A percentile compares a stretch with the other conserved stretches of the same genome.
Evolutionary conservation across 2,888 invertebrate genomes (phyloP).

Genomic region (Cylindroiulus punctatus): DNA sequence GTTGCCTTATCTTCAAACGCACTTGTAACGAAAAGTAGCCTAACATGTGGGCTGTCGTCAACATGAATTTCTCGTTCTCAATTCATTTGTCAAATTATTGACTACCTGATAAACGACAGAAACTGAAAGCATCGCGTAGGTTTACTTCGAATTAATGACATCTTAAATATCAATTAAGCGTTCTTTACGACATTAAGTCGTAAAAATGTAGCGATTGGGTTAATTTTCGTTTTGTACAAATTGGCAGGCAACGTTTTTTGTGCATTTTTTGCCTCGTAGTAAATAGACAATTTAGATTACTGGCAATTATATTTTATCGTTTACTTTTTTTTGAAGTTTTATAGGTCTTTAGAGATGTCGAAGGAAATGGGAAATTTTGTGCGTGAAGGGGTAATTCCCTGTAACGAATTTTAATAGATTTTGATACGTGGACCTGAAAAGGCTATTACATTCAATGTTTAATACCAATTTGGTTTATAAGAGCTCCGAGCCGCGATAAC

Average conservation of each 20-base stretch:
- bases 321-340: neutral
- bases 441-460: conserved; percentile 41
- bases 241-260: neutral
- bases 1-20: neutral
- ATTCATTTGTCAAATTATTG: neutral
- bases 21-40: neutral
- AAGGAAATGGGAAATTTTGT: conserved; percentile 19
- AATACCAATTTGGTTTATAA: conserved; percentile 43
- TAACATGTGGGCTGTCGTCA: neutral
- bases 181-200: neutral
- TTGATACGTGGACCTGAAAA: conserved; percentile 5
- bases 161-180: neutral
- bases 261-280: neutral
- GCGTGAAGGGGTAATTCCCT: neutral
- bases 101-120: neutral
- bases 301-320: conserved; percentile 32
- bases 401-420: conserved; percentile 44
- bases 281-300: conserved; percentile 6
- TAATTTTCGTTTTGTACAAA: conserved; percentile 1
- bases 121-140: neutral
- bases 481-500: conserved; percentile 2
- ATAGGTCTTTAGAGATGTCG: neutral
- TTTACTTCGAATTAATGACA: conserved; percentile 21
- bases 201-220: conserved; percentile 6
- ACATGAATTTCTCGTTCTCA: neutral